These are phyloP conservation scores for Kuschelorhynchus macadamiae DNA, from an alignment of 2,888 invertebrate genomes.

Conservation along the genomic window DNA sequence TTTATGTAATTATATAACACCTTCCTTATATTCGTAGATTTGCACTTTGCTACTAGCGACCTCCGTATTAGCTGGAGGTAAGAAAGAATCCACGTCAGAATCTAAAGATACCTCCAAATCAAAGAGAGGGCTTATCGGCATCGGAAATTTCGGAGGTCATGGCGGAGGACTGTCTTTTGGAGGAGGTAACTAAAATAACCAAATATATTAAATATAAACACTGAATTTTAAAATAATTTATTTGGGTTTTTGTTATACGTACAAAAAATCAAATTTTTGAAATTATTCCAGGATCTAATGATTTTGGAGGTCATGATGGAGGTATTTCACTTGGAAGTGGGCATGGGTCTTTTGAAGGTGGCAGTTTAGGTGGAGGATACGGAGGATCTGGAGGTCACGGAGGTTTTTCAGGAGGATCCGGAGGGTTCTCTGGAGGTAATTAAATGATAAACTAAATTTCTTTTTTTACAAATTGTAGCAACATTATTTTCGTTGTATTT, in stretches of 20 bases:
- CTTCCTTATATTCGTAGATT: no score
- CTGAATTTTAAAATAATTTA: no score
- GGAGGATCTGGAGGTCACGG: slow-evolving; percentile 9
- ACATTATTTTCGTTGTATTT: no score
- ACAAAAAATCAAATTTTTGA: no score
- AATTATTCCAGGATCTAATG: no score
- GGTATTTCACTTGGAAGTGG: slow-evolving; percentile 47
- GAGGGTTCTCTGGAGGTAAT: slow-evolving; percentile 35
- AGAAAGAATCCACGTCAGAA: slow-evolving; percentile 51
- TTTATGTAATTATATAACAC: no score
- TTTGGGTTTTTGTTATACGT: no score
- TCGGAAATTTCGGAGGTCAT: slow-evolving; percentile 50
- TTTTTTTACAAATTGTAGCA: neutral
- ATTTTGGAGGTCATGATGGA: slow-evolving; percentile 48
- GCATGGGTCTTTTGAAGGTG: slow-evolving; percentile 33
- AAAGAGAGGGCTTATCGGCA: slow-evolving; percentile 59
- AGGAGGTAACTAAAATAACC: slow-evolving; percentile 6
- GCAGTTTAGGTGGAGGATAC: slow-evolving; percentile 27
- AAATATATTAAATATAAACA: slow-evolving; percentile 32
- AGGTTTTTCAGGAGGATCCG: slow-evolving; percentile 12
- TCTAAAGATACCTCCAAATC: slow-evolving; percentile 56
- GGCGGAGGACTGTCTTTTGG: slow-evolving; percentile 34
- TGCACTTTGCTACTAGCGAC: slow-evolving; percentile 56
- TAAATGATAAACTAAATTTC: neutral
- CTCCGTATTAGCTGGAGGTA: slow-evolving; percentile 31